Conservation (phyloP, 2,113 vertebrate genomes). For the Lepisosteus oculatus region DNA sequence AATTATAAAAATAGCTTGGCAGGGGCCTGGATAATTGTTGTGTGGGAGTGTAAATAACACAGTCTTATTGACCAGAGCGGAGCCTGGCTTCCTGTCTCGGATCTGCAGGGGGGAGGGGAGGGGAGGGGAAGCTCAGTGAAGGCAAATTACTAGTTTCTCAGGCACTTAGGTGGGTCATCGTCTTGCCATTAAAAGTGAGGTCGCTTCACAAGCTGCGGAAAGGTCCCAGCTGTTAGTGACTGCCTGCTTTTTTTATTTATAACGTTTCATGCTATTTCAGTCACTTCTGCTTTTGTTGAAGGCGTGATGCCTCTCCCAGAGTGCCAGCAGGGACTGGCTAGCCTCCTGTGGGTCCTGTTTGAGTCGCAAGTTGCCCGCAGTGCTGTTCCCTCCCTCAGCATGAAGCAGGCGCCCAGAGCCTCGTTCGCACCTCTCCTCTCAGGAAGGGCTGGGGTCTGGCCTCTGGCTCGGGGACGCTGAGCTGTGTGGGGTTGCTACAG, state of each 20-base stretch:
- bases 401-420: background rate
- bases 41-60: too few species aligned
- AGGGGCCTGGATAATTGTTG: too few species aligned
- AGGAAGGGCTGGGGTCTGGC: background rate
- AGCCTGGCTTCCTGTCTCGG: background rate
- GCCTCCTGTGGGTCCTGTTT: slow-evolving; percentile 13
- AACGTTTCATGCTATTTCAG: background rate
- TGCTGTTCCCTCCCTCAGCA: background rate
- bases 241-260: too few species aligned
- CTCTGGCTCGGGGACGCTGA: background rate
- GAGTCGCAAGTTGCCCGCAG: slow-evolving; percentile 2
- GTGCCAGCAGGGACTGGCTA: background rate
- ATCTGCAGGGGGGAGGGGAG: background rate
- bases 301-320: background rate
- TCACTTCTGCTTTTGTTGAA: slow-evolving; percentile 13
- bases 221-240: too few species aligned
- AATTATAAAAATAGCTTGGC: too few species aligned
- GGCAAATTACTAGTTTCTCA: background rate
- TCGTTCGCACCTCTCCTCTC: background rate
- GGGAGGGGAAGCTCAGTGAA: background rate
- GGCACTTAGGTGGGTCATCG: background rate
- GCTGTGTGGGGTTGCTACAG: too few species aligned
- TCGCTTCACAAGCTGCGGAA: background rate
- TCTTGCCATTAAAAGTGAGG: background rate
- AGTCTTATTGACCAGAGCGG: background rate